Percentiles rank a stretch among this genome's conserved stretches.
These are phyloP conservation scores for Microplitis mediator DNA, from an alignment of 1,140 invertebrate genomes.

Conservation along the genomic window DNA sequence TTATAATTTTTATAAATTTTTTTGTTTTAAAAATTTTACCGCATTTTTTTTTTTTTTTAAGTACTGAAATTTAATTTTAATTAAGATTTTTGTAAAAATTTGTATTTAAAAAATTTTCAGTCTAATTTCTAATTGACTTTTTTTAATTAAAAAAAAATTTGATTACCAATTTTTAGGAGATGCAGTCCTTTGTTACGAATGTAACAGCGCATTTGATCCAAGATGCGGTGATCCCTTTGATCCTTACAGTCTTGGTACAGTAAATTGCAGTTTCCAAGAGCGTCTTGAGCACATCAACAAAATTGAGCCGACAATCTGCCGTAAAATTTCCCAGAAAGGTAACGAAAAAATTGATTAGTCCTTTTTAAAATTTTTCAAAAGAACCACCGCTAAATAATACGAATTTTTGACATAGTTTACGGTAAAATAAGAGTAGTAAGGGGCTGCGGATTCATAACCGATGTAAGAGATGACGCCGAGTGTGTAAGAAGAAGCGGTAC, in stretches of 20 bases:
- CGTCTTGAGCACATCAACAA: slow-evolving; percentile 71
- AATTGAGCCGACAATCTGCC: slow-evolving; percentile 72
- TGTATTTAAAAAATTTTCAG: neutral
- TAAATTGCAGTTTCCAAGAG: slow-evolving; percentile 81
- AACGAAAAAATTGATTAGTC: slow-evolving; percentile 27
- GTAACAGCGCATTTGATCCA: slow-evolving; percentile 84
- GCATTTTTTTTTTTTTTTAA: no score
- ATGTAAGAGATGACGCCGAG: slow-evolving; percentile 66
- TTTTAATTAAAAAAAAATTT: neutral
- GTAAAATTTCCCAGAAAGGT: slow-evolving; percentile 80
- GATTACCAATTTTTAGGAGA: slow-evolving; percentile 54
- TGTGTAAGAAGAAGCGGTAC: slow-evolving; percentile 73
- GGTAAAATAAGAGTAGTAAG: slow-evolving; percentile 75
- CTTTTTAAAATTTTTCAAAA: no score
- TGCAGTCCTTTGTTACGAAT: slow-evolving; percentile 76
- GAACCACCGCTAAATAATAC: no score
- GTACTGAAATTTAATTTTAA: no score
- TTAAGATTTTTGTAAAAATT: neutral
- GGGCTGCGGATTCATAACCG: slow-evolving; percentile 74
- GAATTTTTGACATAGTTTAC: slow-evolving; percentile 67
- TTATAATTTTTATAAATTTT: no score
- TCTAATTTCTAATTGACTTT: neutral
- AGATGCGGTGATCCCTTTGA: slow-evolving; percentile 86
- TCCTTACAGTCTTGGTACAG: slow-evolving; percentile 76
- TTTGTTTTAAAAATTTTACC: no score